Base-by-base conservation (phyloP, 2,888 invertebrate species). In the Acronicta alni region DNA sequence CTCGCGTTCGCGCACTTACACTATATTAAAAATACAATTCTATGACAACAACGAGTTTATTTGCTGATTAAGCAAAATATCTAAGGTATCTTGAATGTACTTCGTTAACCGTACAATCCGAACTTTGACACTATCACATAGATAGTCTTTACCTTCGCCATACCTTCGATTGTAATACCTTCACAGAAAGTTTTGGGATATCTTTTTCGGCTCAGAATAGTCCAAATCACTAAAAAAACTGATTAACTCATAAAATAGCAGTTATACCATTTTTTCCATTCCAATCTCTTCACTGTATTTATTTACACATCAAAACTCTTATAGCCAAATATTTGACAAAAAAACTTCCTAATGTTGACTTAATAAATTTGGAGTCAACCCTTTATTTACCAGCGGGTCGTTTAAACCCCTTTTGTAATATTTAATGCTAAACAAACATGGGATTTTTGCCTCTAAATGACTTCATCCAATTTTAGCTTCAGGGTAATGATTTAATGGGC, bases 381-480 rank as follows among this genome's bases (percentile, higher is more conserved):
- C 93, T 93, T 93, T 90, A 91, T 92, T 92, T 90, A 84, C 88
- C 78, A 83, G 79, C 67, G 83, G 85, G 77, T 86, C 90, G 88
- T 90, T 91, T 89, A 86, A 83, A 81, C 84, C 86, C 88, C 90
- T 76, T 92, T 93, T 93, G 93, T 92, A 88, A 92, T 89, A 92
- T 91, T 90, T 90, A 93, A 93, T 92, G 92, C 88, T 92, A 90
- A 92, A 90, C 89, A 93, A 93, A 93, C 93, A 93, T 59, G 83
- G 83, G 83, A 87, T 82, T 88, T 88, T 85, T 83, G 82, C 80
- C 80, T 81, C 85, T 81, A 88, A 93, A 93, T 92, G 89, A 88
- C 93, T 93, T 86, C 81, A 93, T 93, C 82, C 49, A 68, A 51
- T 71, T 77, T 73, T 49, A 41, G 53, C 43, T 58, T 72, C 18